These are phyloP conservation scores for Pristionchus exspectatus DNA, from an alignment of 2,888 invertebrate genomes.

Conservation along the genomic window DNA sequence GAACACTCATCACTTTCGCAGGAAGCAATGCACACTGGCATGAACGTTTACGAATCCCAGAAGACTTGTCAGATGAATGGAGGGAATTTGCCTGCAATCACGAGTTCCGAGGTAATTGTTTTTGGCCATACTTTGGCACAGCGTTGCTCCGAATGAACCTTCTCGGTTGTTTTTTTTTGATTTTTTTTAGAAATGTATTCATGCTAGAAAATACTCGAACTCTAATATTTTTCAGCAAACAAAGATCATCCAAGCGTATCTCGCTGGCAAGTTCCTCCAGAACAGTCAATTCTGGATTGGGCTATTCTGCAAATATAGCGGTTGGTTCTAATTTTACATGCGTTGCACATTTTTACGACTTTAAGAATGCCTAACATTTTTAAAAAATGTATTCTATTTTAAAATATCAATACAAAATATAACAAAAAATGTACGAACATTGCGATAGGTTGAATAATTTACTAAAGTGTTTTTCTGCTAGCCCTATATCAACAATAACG, in stretches of 20 bases:
- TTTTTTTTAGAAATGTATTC: too few relatives aligned
- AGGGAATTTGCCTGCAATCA: conserved; percentile 1
- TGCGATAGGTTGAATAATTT: too few relatives aligned
- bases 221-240: background rate
- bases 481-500: too few relatives aligned
- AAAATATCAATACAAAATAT: too few relatives aligned
- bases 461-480: too few relatives aligned
- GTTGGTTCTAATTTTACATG: background rate
- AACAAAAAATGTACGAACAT: too few relatives aligned
- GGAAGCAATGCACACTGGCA: too few relatives aligned
- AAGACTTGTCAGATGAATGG: background rate
- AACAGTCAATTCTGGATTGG: conserved; percentile 29
- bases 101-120: background rate
- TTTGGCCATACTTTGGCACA: background rate
- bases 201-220: background rate
- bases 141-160: too few relatives aligned
- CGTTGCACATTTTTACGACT: background rate
- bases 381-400: too few relatives aligned
- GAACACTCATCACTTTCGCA: too few relatives aligned
- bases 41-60: background rate
- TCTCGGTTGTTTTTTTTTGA: too few relatives aligned
- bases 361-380: too few relatives aligned
- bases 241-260: background rate
- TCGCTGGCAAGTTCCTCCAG: background rate
- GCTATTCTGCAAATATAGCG: background rate